Percentiles rank a stretch among this genome's conserved stretches.
Conservation (phyloP, 2,888 invertebrate species). For the Plagodis pulveraria region DNA sequence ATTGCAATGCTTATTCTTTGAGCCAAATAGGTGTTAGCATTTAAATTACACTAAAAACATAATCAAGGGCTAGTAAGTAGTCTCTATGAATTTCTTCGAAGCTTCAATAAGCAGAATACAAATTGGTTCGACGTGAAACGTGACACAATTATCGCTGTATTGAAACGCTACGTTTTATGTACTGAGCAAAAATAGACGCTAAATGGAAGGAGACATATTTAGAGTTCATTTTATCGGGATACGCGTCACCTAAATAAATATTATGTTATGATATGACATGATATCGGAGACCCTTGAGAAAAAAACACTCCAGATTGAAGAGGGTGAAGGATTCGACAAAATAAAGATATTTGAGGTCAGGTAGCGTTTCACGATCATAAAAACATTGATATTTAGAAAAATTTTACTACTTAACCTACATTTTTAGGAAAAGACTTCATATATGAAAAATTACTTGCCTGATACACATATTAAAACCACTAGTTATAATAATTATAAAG, state of each 20-base stretch:
- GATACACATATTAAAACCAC: too few relatives aligned
- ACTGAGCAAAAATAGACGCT: conserved; percentile 1
- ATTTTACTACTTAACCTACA: too few relatives aligned
- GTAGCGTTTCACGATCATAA: too few relatives aligned
- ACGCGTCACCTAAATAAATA: conserved; percentile 29
- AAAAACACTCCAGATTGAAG: conserved; percentile 15
- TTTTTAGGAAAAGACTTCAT: too few relatives aligned
- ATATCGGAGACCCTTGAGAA: conserved; percentile 17
- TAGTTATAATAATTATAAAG: too few relatives aligned
- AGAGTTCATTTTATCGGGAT: neutral
- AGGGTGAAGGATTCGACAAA: conserved; percentile 10
- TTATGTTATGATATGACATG: conserved; percentile 19
- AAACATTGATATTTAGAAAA: too few relatives aligned
- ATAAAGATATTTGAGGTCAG: neutral
- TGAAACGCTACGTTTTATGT: conserved; percentile 9
- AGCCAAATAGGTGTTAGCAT: too few relatives aligned
- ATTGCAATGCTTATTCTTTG: too few relatives aligned
- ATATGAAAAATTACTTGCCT: too few relatives aligned
- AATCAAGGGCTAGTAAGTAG: neutral
- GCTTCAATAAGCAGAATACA: conserved; percentile 10
- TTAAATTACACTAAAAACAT: neutral
- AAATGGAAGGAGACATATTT: conserved; percentile 4
- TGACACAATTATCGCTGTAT: conserved; percentile 17
- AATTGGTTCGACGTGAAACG: conserved; percentile 12
- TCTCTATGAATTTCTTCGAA: conserved; percentile 14